Evolutionary conservation across 2,113 vertebrate genomes (phyloP).

Genomic region (Brachypteracias leptosomus): DNA sequence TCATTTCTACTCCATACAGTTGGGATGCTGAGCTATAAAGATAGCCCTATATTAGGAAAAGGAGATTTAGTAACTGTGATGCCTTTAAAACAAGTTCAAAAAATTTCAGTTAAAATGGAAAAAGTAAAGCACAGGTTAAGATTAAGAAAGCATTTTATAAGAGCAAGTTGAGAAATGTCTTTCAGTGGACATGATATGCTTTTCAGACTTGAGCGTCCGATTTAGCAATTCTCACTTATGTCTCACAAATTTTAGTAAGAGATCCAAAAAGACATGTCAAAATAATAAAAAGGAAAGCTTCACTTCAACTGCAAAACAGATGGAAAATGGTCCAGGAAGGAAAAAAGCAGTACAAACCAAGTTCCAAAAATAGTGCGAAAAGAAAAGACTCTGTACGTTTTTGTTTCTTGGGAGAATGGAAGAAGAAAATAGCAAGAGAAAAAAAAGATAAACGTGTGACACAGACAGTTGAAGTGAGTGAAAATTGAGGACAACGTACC

Average conservation of each 20-base stretch:
- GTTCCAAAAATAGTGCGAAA: background rate
- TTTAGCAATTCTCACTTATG: background rate
- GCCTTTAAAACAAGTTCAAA: background rate
- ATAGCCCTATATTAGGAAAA: constrained; percentile 80
- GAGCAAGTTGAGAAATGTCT: background rate
- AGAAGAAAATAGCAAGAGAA: background rate
- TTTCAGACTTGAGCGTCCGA: background rate
- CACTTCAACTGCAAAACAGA: background rate
- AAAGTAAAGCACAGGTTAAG: background rate
- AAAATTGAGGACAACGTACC: background rate
- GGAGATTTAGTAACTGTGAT: constrained; percentile 18
- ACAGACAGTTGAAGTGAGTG: background rate
- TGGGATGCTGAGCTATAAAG: constrained; percentile 87
- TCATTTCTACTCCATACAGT: constrained; percentile 88
- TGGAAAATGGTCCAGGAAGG: background rate
- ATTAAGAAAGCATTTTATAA: background rate
- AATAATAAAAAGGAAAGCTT: background rate
- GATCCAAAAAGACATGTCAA: background rate
- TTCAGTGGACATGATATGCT: background rate
- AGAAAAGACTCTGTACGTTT: background rate
- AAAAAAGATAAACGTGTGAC: background rate
- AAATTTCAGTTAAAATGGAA: background rate
- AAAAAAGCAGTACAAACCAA: background rate
- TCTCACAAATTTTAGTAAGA: background rate
- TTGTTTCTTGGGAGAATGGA: background rate